Base-by-base conservation (phyloP, 2,888 invertebrate species). In the Polydrusus pterygomalis region DNA sequence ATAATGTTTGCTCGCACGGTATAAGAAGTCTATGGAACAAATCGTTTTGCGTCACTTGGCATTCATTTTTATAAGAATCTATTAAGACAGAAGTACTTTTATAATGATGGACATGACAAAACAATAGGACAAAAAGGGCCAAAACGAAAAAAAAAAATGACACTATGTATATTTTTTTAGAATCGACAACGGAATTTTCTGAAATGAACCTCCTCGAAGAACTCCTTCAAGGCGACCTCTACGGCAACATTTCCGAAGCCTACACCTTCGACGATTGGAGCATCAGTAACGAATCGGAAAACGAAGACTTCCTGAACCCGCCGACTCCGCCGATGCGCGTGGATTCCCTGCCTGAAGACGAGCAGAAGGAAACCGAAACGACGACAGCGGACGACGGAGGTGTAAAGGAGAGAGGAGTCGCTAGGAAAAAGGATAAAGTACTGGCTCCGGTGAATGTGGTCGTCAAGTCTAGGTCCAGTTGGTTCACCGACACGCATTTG, bases 191-290 rank as follows among this genome's bases (percentile, higher is more conserved):
- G 0, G 40, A 74, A 40, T 72, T 74, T 38, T 80, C 80, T 69
- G 81, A 83, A 60, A 77, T 84, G 47, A 81, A 81, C 80, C 84
- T 93, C 20, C 84, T 94, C 25, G 93, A 94, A 84, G 91, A 93
- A 64, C 89, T 94, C 67, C 86, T 94, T 10, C 91, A 92, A 76
- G 92, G 92, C 47, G 94, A 93, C 77, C 91, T 93, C 18, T 92
- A 93, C 81, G 92, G 92, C 7, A 91, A 90, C 56, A 89, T 92
- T 6, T 87, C 87, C 13, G 88, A 86, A 38, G 78, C 84, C 1
- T 83, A 86, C 15, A 89, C 90, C 63, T 87, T 89, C 47, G 89
- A 88, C 51, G 85, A 85, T 25, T 87, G 87, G 84, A 87, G 89
- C 63, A 88, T 89, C 62, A 89, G 89, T 11, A 88, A 84, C 76